phyloP scores from a whole-genome alignment of 1,140 invertebrate species.

The Oreohelix idahoensis region DNA sequence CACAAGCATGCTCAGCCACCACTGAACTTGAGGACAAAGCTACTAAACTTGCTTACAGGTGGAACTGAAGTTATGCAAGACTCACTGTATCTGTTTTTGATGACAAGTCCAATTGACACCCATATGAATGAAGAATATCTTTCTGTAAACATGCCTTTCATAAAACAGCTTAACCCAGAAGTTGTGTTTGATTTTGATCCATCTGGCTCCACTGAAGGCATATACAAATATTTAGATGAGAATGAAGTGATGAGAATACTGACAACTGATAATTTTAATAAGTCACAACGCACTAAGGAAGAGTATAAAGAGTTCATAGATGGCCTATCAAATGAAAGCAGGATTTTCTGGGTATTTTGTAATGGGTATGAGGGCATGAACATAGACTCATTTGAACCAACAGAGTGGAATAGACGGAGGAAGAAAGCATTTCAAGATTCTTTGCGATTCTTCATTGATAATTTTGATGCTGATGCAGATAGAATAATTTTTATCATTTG shows the following conservation, averaged over 20 bases:
- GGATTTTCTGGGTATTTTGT: slow-evolving; percentile 46
- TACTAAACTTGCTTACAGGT: slow-evolving; percentile 36
- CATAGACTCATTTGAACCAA: slow-evolving; percentile 23
- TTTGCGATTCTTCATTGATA: slow-evolving; percentile 44
- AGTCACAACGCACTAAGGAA: slow-evolving; percentile 33
- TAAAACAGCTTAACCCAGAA: slow-evolving; percentile 40
- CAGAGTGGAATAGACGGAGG: slow-evolving; percentile 48
- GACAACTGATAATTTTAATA: slow-evolving; percentile 50
- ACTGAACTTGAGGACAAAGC: slow-evolving; percentile 40
- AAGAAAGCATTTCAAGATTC: slow-evolving; percentile 46
- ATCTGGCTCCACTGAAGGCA: slow-evolving; percentile 26
- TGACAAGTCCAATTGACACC: slow-evolving; percentile 32
- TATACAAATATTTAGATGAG: slow-evolving; percentile 36
- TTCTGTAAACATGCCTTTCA: slow-evolving; percentile 33
- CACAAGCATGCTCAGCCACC: neutral
- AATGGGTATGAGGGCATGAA: slow-evolving; percentile 43
- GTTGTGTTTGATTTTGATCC: slow-evolving; percentile 49
- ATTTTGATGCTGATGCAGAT: slow-evolving; percentile 47
- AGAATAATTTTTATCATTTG: slow-evolving; percentile 50
- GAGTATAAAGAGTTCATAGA: slow-evolving; percentile 30
- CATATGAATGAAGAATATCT: slow-evolving; percentile 36
- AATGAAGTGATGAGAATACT: slow-evolving; percentile 38
- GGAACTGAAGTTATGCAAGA: slow-evolving; percentile 34
- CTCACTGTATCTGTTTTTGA: slow-evolving; percentile 41
- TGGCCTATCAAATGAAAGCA: slow-evolving; percentile 25